Evolutionary conservation across 2,888 invertebrate species (phyloP).

Genomic region (Pherbina coryleti): DNA sequence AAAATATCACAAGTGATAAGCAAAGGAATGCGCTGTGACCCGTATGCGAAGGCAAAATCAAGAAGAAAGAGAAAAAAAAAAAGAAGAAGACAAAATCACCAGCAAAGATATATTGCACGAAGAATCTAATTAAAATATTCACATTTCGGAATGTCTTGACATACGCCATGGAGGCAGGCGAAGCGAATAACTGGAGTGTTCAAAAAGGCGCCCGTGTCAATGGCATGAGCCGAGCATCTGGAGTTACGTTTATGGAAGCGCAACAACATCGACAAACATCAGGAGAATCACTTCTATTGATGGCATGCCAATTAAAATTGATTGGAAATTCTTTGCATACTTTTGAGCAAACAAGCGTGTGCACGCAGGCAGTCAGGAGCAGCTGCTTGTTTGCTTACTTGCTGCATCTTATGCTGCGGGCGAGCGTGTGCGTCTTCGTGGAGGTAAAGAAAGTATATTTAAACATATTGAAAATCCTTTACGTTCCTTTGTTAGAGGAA

Average conservation of each 20-base stretch:
- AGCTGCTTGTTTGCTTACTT: slow-evolving; percentile 38
- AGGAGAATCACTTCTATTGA: slow-evolving; percentile 58
- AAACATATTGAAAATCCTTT: slow-evolving; percentile 27
- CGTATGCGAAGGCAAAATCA: slow-evolving; percentile 20
- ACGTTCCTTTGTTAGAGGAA: background rate
- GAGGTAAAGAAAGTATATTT: slow-evolving; percentile 42
- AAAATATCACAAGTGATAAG: background rate
- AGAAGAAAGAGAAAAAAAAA: background rate
- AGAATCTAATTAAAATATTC: slow-evolving; percentile 66
- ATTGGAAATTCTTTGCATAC: slow-evolving; percentile 67
- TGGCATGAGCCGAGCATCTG: slow-evolving; percentile 28
- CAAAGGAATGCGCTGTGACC: slow-evolving; percentile 5
- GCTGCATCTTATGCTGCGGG: slow-evolving; percentile 37
- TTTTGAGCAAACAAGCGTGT: slow-evolving; percentile 45
- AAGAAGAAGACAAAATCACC: background rate
- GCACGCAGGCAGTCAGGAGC: slow-evolving; percentile 26
- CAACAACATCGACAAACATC: slow-evolving; percentile 27
- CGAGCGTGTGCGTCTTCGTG: slow-evolving; percentile 2
- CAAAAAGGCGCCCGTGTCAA: slow-evolving; percentile 23
- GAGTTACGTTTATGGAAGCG: slow-evolving; percentile 26
- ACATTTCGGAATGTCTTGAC: slow-evolving; percentile 59
- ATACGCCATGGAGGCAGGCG: slow-evolving; percentile 20
- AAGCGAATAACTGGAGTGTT: background rate
- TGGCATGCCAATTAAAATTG: slow-evolving; percentile 68
- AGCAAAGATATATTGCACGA: slow-evolving; percentile 59